Conservation (phyloP, 2,113 vertebrate genomes). For the Calidris pygmaea region DNA sequence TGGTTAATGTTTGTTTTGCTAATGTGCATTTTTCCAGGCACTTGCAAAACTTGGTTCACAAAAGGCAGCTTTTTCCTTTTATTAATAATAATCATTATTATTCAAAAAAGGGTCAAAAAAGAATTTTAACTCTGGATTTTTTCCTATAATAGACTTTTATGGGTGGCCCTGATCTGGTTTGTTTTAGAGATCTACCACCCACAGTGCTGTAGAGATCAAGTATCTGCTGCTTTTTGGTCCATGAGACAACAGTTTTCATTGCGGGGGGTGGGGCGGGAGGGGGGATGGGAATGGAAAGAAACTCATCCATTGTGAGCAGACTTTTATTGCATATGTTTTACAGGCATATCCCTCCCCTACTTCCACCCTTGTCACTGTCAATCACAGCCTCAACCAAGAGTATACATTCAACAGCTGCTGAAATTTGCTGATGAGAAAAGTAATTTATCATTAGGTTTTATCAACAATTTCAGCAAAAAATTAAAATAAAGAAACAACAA, state of each 20-base stretch:
- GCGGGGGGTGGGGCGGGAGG: neutral
- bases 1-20: neutral
- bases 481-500: neutral
- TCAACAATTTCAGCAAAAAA: neutral
- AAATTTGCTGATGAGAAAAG: neutral
- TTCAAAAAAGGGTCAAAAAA: neutral
- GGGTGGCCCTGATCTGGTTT: constrained; percentile 29
- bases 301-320: neutral
- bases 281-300: neutral
- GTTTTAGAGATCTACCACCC: constrained; percentile 47
- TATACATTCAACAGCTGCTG: constrained; percentile 5
- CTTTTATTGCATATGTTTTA: neutral
- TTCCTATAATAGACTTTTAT: neutral
- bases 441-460: neutral
- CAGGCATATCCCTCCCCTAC: neutral
- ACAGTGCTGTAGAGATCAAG: constrained; percentile 1
- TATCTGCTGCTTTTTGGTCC: neutral
- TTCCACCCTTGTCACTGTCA: neutral
- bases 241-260: constrained; percentile 31
- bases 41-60: neutral
- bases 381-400: neutral
- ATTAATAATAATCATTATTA: neutral
- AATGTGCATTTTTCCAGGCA: constrained; percentile 13
- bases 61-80: neutral
- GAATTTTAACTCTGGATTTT: neutral